Evolutionary conservation across 2,888 invertebrate species (phyloP), one percentile per base, ranked within the genome.

Genomic region (Ethmia dodecea): DNA sequence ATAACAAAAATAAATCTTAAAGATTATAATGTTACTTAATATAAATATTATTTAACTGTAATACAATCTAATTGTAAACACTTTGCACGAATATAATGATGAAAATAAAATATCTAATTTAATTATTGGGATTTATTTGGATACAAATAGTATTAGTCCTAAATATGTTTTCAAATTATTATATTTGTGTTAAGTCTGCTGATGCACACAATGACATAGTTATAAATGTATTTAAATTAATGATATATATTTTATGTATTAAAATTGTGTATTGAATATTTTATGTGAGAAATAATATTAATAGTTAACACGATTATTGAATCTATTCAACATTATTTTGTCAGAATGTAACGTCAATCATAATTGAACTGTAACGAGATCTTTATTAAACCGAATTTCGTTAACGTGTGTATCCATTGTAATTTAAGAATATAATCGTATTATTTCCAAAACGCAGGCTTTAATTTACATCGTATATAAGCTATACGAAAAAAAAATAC

Each of bases 371-470:
- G 45, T 63, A 59, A 59, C 42, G 37, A 38, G 36, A 44, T 47
- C 37, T 54, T 60, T 55, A 52, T 64, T 55, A 67, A 74, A 62
- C 67, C 62, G 67, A 69, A 67, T 70, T 69, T 65, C 49, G 58
- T 62, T 69, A 68, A 72, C 61, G 60, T 43, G 43, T 73, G 68
- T 75, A 76, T 72, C 55, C 63, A 63, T 67, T 70, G 55, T 70
- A 43, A 55, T 62, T 68, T 73, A 72, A 70, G 65, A 77, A 68
- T 78, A 77, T 76, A 78, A 70, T 70, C 69, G 59, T 57, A 58
- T 69, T 70, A 74, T 74, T 73, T 66, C 68, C 55, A 59, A 44
- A 14, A 14, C n/a, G 11, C 11, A 1, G 22, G 11, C 25, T 32
- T 32, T 29, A 15, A 35, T 28, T 18, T 35, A 22, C 22, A 22